phyloP scores from a whole-genome alignment of 2,888 invertebrate genomes.

The Gasteruption jaculator region DNA sequence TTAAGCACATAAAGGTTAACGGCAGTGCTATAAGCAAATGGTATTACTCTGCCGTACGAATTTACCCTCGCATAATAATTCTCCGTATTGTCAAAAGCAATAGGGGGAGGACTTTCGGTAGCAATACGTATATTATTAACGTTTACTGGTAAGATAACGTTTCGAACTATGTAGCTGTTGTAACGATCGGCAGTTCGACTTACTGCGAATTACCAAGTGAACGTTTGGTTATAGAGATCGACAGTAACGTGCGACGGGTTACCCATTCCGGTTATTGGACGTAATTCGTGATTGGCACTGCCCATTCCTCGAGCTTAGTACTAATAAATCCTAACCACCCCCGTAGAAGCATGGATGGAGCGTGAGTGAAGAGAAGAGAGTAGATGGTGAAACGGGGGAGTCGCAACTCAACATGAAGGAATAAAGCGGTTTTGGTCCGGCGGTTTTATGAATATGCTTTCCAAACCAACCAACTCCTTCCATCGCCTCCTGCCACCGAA shows the following conservation, averaged over 20 bases:
- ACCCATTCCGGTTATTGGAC: conserved; percentile 43
- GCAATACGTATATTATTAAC: no score
- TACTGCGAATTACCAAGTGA: no score
- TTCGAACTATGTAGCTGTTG: conserved; percentile 7
- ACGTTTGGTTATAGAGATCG: conserved; percentile 19
- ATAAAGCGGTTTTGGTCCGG: conserved; percentile 47
- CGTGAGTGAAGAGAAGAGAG: conserved; percentile 7
- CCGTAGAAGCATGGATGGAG: conserved; percentile 22
- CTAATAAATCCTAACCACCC: conserved; percentile 44
- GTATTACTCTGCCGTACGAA: conserved; percentile 32
- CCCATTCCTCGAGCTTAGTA: conserved; percentile 41
- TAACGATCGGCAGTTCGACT: conserved; percentile 24
- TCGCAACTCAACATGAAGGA: conserved; percentile 28
- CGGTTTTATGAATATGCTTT: conserved; percentile 50
- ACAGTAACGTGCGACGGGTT: conserved; percentile 27
- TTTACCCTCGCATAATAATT: conserved; percentile 32
- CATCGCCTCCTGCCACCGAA: conserved; percentile 5
- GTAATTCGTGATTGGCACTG: conserved; percentile 47
- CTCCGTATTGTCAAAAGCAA: conserved; percentile 35
- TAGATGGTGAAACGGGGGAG: conserved; percentile 22
- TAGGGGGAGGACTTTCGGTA: no score
- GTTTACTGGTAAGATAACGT: conserved; percentile 35
- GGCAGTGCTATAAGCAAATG: conserved; percentile 39
- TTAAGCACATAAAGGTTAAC: no score
- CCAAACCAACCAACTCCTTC: conserved; percentile 21